Conservation (phyloP, 2,113 vertebrate genomes). For the Hystrix brachyura region DNA sequence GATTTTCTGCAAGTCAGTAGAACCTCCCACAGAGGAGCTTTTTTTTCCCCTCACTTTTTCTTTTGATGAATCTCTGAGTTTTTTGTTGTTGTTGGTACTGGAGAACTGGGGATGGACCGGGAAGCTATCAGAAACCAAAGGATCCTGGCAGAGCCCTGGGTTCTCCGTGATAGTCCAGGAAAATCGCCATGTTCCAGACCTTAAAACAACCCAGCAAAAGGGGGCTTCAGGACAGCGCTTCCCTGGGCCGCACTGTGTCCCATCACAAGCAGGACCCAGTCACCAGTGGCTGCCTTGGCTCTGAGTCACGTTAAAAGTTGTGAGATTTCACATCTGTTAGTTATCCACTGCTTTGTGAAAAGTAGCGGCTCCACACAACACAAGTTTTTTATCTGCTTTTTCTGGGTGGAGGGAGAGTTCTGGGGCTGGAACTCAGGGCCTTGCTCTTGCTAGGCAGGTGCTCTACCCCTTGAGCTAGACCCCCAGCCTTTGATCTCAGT, state of each 20-base stretch:
- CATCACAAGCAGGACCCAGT: not conserved
- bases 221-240: not conserved
- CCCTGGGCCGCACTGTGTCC: not conserved
- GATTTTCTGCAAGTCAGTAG: not conserved
- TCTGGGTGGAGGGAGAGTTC: too few species aligned
- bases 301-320: conserved; percentile 24
- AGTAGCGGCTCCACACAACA: not conserved
- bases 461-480: too few species aligned
- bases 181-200: not conserved
- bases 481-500: too few species aligned
- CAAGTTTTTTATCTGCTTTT: not conserved
- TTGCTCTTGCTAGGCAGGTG: too few species aligned
- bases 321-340: not conserved
- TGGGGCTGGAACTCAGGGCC: too few species aligned
- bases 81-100: not conserved
- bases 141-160: not conserved
- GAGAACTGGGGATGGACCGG: not conserved
- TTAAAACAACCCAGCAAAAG: not conserved
- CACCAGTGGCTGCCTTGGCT: not conserved
- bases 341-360: not conserved
- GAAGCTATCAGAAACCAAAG: not conserved
- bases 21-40: not conserved
- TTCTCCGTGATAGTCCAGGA: not conserved
- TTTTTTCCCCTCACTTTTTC: not conserved
- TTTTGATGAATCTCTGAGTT: not conserved